Evolutionary conservation across 2,888 invertebrate genomes (phyloP).

Genomic region (Melipona bicolor): DNA sequence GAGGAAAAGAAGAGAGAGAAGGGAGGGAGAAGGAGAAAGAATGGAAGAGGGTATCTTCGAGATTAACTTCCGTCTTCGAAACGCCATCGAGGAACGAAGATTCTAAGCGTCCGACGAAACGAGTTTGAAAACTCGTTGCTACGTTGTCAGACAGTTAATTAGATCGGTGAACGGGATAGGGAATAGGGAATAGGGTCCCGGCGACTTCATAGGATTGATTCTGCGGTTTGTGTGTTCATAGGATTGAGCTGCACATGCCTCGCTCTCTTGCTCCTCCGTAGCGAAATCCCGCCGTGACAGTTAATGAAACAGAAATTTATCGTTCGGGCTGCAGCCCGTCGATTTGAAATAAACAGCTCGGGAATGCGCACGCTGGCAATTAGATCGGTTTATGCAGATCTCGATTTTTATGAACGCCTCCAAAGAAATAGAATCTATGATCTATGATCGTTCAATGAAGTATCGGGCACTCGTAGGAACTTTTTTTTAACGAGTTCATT

Average conservation of each 20-base stretch:
- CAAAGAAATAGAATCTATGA: too few species aligned
- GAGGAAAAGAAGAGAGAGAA: not conserved
- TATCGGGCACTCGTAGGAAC: too few species aligned
- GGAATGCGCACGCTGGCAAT: not conserved
- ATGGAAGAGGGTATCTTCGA: constrained; percentile 5
- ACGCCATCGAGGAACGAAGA: constrained; percentile 47
- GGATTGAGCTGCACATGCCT: not conserved
- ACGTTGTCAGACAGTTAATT: constrained; percentile 51
- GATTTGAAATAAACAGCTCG: not conserved
- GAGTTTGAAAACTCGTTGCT: constrained; percentile 52
- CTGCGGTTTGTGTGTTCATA: constrained; percentile 39
- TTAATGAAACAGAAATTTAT: constrained; percentile 29
- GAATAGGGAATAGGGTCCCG: not conserved
- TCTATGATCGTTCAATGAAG: too few species aligned
- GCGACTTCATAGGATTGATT: constrained; percentile 33
- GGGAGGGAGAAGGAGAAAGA: not conserved
- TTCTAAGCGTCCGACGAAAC: constrained; percentile 43
- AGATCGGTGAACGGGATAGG: constrained; percentile 44
- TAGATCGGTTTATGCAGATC: too few species aligned
- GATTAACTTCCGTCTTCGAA: constrained; percentile 52
- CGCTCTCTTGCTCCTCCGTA: not conserved
- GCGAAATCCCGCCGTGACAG: constrained; percentile 1
- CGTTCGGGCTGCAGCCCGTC: not conserved
- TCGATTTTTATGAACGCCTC: too few species aligned
- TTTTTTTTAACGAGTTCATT: too few species aligned